Evolutionary conservation across 1,140 invertebrate genomes (phyloP), one percentile per base, ranked within the genome.

Genomic region (Epicauta chinensis): DNA sequence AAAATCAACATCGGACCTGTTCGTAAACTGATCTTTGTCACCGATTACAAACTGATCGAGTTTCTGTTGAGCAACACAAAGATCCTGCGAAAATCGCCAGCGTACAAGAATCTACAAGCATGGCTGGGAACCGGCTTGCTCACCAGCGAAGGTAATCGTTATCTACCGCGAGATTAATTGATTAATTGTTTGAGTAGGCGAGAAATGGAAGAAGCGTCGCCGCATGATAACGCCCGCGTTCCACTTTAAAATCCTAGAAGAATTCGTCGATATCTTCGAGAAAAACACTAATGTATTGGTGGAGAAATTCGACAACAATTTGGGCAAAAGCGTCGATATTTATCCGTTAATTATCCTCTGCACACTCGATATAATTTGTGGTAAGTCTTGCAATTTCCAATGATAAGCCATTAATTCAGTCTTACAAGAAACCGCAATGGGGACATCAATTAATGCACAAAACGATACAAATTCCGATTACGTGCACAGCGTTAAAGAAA

Each of bases 221-320:
- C 84, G 83, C 66, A 65, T 86, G 36, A 68, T 91, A 11, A 91
- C 88, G 0, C 89, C 89, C 1, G 82, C 87, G 2, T 91, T 91
- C 63, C 89, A 91, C 66, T 90, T 91, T 62, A 82, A 84, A 62
- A 88, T 91, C 45, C 70, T 90, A 10, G 79, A 89, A 48, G 74
- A 84, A 58, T 90, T 88, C 64, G 53, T 86, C 0, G 75, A 80
- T n/a, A 75, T 86, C 0, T 87, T 91, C 63, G 81, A 86, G 61
- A 75, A 80, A 47, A 81, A 87, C 61, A 72, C 78, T 29, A 59
- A 71, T 5, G 73, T 79, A 10, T 72, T 91, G 53, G 68, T 79
- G 0, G 47, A 76, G 2, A 75, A 77, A 53, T 63, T 86, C 2
- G 58, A 73, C 39, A 59, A 30, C 5, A 10, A 36, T 30, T 14